Base-by-base conservation (phyloP, 2,888 invertebrate genomes). In the Amphipyra berbera region DNA sequence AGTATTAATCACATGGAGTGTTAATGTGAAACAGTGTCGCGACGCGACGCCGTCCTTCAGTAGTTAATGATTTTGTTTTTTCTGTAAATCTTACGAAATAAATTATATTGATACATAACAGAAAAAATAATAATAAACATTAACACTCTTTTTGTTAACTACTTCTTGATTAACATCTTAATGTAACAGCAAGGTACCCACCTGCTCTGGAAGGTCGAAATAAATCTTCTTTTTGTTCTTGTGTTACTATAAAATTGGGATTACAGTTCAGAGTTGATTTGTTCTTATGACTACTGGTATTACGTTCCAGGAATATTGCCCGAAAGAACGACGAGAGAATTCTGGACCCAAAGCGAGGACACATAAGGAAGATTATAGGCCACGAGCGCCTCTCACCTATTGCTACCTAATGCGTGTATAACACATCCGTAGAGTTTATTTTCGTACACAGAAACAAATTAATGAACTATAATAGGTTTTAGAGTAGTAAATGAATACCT, bases 291-390 rank as follows among this genome's bases (percentile, higher is more conserved):
- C 56, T 79, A 78, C 60, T 73, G 82, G 81, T 71, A 72, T 73
- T 83, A 82, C 73, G 68, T 91, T 92, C 80, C 92, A 95, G 95
- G 75, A 87, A 93, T 81, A 68, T 89, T 66, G 81, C 90, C 62
- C 88, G 95, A 66, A 88, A 88, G 78, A 86, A 84, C 81, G 92
- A 92, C 88, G 90, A 94, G 86, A 88, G 95, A 88, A 86, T 95
- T 64, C 62, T 95, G 84, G 95, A 95, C 87, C 88, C 95, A 80
- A 94, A 91, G 86, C 93, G 94, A 79, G 94, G 94, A 61, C 94
- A 91, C 56, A 88, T 95, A 81, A 94, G 88, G 87, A 94, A 91
- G 83, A 86, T 90, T 56, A 85, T 94, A 57, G 87, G 86, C 42
- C 88, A 86, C 71, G 92, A 93, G 63, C 92, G 94, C 2, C 85